A percentile compares a stretch with the other conserved stretches of the same genome.
Conservation (phyloP, 1,140 invertebrate species). For the Camponotus vicinus region DNA sequence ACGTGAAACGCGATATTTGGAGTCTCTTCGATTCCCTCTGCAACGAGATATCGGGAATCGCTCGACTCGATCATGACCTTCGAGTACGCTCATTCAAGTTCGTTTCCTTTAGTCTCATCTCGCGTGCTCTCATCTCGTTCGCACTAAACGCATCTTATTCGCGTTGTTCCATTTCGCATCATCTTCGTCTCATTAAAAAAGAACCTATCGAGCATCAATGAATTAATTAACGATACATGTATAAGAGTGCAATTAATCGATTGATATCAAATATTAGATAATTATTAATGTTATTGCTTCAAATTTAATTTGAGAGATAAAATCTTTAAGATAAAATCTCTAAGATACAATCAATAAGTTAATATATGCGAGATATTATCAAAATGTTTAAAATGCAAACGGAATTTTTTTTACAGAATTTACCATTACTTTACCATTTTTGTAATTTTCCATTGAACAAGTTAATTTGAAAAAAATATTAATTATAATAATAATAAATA, state of each 20-base stretch:
- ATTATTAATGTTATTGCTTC: not conserved
- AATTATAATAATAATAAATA: not conserved
- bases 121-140: not conserved
- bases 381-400: not conserved
- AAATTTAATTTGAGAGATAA: not conserved
- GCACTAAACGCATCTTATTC: not conserved
- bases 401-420: not conserved
- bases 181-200: constrained; percentile 8
- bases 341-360: not conserved
- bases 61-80: constrained; percentile 3
- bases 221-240: not conserved
- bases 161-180: not conserved
- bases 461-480: not conserved
- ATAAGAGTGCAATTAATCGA: not conserved
- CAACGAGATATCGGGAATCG: not conserved
- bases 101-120: constrained; percentile 2
- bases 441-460: constrained; percentile 1
- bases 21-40: not conserved
- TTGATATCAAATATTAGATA: not conserved
- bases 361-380: not conserved
- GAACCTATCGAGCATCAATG: not conserved
- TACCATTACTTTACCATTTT: not conserved
- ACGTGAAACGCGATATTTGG: not conserved
- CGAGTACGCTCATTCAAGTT: constrained; percentile 31
- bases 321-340: not conserved